Percentiles rank a stretch among this genome's conserved stretches.
Conservation (phyloP, 2,888 invertebrate species). For the Coremacera marginata region DNA sequence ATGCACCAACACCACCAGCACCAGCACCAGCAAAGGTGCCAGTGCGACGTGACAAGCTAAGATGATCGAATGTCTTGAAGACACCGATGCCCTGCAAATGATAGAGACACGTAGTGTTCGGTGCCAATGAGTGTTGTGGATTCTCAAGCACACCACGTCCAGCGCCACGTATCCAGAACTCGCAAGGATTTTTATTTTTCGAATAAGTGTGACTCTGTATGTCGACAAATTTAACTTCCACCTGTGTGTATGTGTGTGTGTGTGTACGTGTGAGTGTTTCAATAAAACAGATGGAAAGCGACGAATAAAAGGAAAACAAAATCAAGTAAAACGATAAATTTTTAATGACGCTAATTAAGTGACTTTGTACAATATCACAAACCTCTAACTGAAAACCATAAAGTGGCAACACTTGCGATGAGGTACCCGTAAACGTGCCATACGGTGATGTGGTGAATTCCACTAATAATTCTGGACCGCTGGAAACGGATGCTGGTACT, state of each 20-base stretch:
- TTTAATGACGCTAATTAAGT: background rate
- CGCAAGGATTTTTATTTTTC: conserved; percentile 86
- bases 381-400: conserved; percentile 93
- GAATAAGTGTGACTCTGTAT: conserved; percentile 85
- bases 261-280: background rate
- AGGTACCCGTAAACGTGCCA: conserved; percentile 85
- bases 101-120: conserved; percentile 90
- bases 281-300: background rate
- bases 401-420: conserved; percentile 80
- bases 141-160: conserved; percentile 85
- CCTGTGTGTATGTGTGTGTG: conserved; percentile 52
- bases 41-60: conserved; percentile 73
- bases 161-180: conserved; percentile 87
- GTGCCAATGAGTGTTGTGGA: conserved; percentile 86
- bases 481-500: conserved; percentile 87
- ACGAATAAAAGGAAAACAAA: background rate
- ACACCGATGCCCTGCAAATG: conserved; percentile 78
- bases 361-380: conserved; percentile 56
- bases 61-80: conserved; percentile 72
- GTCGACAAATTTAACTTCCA: conserved; percentile 86
- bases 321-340: background rate
- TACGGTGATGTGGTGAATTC: conserved; percentile 92
- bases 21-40: conserved; percentile 52
- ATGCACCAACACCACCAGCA: conserved; percentile 35
- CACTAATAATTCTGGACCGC: conserved; percentile 88